Evolutionary conservation across 2,797 vertebrate species (phyloP).

Genomic region (Xyrichtys novacula): DNA sequence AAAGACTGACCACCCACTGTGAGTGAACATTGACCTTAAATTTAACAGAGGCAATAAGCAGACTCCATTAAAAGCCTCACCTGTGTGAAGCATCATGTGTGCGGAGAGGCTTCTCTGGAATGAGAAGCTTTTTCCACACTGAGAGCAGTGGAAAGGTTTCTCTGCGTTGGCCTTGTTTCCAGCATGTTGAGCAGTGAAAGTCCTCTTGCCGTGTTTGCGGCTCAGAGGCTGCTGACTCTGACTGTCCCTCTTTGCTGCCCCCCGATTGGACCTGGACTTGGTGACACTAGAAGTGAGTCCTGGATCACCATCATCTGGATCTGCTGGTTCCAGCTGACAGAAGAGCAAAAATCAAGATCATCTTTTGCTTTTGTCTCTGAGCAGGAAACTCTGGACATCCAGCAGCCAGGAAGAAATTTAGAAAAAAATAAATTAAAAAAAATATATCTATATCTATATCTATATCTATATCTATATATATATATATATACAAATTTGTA

Average conservation of each 20-base stretch:
- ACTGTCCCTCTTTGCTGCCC: slow-evolving; percentile 33
- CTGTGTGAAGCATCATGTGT: slow-evolving; percentile 81
- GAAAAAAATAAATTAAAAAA: too few species aligned
- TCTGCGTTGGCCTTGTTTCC: slow-evolving; percentile 58
- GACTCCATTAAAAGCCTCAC: slow-evolving; percentile 40
- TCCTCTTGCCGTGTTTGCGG: slow-evolving; percentile 77
- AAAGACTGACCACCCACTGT: too few species aligned
- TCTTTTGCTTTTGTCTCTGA: too few species aligned
- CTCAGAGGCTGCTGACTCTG: too few species aligned
- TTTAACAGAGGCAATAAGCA: too few species aligned
- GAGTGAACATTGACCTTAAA: too few species aligned
- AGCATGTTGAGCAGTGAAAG: slow-evolving; percentile 75
- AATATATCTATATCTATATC: too few species aligned
- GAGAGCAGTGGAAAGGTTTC: slow-evolving; percentile 73
- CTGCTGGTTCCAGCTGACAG: slow-evolving; percentile 44
- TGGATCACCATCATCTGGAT: slow-evolving; percentile 31
- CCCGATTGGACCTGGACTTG: slow-evolving; percentile 43
- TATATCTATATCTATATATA: too few species aligned
- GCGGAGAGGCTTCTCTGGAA: slow-evolving; percentile 75
- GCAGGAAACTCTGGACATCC: too few species aligned
- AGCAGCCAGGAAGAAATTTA: too few species aligned
- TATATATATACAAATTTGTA: too few species aligned
- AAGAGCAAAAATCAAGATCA: not conserved
- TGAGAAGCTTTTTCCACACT: slow-evolving; percentile 75
- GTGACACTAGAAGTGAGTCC: slow-evolving; percentile 20